Evolutionary conservation across 2,113 vertebrate genomes (phyloP).

Genomic region (Otolemur garnettii): DNA sequence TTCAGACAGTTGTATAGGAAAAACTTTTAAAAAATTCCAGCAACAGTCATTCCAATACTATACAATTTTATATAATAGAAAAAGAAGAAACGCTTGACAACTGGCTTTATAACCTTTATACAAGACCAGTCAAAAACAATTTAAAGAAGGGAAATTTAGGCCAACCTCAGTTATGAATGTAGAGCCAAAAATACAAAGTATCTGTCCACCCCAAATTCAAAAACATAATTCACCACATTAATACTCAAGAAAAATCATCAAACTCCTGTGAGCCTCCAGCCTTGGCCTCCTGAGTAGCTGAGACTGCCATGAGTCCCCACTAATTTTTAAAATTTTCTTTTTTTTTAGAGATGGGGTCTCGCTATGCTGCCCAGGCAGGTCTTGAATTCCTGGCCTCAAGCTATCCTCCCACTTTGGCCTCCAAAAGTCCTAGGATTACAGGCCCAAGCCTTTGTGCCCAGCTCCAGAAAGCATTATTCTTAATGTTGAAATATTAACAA

Average conservation of each 20-base stretch:
- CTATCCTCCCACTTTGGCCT: too few species aligned
- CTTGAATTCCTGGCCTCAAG: too few species aligned
- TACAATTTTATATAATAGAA: neutral
- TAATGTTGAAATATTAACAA: neutral
- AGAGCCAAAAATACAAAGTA: constrained; percentile 26
- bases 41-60: neutral
- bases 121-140: neutral
- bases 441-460: too few species aligned
- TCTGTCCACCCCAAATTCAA: neutral
- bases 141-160: neutral
- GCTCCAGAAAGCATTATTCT: constrained; percentile 14
- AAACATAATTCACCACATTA: neutral
- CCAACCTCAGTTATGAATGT: neutral
- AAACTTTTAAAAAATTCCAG: neutral
- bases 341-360: too few species aligned
- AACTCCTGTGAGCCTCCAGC: too few species aligned
- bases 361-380: too few species aligned
- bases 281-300: too few species aligned
- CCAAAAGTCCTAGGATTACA: too few species aligned
- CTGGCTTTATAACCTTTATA: neutral
- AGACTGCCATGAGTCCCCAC: too few species aligned
- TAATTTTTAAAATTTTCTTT: too few species aligned
- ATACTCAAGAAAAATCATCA: constrained; percentile 17
- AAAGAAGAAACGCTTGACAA: constrained; percentile 2
- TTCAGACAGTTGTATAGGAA: neutral